Evolutionary conservation across 2,113 vertebrate genomes (phyloP).

Genomic region (Machaerirhynchus nigripectus): DNA sequence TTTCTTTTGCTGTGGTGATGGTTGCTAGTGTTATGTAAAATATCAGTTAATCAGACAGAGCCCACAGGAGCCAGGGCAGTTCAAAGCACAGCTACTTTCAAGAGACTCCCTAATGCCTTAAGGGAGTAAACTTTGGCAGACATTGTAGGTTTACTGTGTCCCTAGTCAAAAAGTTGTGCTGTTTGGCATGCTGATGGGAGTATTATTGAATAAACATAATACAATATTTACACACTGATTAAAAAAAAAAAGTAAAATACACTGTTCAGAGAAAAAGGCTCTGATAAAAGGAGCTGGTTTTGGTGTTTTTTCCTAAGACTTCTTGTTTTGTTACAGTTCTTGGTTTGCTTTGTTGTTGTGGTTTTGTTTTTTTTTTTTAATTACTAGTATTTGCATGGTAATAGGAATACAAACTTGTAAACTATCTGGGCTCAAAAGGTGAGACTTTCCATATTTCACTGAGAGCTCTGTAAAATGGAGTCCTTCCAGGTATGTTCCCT

Average conservation of each 20-base stretch:
- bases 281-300: background rate
- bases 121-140: conserved; percentile 5
- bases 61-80: background rate
- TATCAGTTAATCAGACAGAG: background rate
- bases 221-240: background rate
- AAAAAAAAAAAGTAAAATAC: background rate
- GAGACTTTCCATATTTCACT: background rate
- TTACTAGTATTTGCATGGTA: background rate
- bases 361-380: background rate
- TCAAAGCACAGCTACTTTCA: conserved; percentile 8
- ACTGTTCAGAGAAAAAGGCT: background rate
- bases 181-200: background rate
- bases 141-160: background rate
- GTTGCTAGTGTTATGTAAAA: background rate
- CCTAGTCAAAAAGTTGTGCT: background rate
- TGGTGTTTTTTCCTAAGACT: background rate
- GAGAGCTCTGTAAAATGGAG: background rate
- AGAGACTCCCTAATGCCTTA: background rate
- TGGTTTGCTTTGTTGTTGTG: too few relatives aligned
- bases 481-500: background rate
- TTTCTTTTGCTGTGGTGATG: background rate
- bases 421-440: background rate
- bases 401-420: background rate
- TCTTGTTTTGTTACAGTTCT: background rate
- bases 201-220: background rate